Evolutionary conservation across 2,888 invertebrate species (phyloP), one percentile per base, ranked within the genome.

Genomic region (Dermolepida albohirtum): DNA sequence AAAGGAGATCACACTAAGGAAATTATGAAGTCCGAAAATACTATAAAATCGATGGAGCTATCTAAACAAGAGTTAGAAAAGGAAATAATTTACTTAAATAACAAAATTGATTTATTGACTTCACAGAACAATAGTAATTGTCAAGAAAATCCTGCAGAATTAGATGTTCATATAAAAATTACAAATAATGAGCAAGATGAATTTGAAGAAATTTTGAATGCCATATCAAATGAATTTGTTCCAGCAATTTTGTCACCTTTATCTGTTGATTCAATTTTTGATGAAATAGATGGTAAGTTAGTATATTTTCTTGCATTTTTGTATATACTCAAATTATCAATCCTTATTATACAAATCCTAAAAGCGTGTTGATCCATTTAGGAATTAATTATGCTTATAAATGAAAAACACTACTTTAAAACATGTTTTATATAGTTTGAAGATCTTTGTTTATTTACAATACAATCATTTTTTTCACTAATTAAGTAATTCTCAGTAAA

Each of bases 211-310:
- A 14, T 63, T 34, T 63, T 47, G 11, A 39, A 49, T 39, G 40
- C 8, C 10, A 14, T 54, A 14, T n/a, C 34, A 59, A 34, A 14
- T 40, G 17, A 63, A 16, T 44, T 29, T 2, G n/a, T 63, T 34
- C 63, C 63, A 50, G 12, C 29, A 34, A 34, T 63, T 63, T 50
- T 63, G 16, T 63, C 63, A 17, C 63, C 63, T 39, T 16, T 54
- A 40, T 40, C 54, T 54, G 40, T 40, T 0, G n/a, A 8, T 41
- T 11, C 0, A 8, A 17, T 7, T 40, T 14, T 40, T 14, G 14
- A 11, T 11, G 7, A 2, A 40, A 8, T 16, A 40, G 40, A 16
- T 54, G 54, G 54, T 54, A 54, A 54, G 54, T 54, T 40, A 16
- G 14, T 47, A 5, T 11, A 16, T 49, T 22, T 22, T 22, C 22